Conservation (phyloP, 2,113 vertebrate species). For the Cervus canadensis region DNA sequence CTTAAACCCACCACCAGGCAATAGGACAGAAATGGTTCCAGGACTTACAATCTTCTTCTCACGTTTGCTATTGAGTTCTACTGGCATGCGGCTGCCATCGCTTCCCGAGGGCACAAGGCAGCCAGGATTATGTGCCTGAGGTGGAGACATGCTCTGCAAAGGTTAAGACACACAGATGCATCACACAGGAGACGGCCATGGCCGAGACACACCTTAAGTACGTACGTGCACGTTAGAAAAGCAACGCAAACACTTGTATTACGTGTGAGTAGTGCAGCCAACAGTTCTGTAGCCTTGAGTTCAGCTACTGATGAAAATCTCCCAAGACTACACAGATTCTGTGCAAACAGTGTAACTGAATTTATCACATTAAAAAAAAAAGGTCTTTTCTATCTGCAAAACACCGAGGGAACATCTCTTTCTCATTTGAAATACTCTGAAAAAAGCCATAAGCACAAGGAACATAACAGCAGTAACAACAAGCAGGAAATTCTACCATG, state of each 20-base stretch:
- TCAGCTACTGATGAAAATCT: neutral
- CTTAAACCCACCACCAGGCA: conserved; percentile 79
- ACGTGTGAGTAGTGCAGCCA: neutral
- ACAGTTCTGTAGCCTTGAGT: neutral
- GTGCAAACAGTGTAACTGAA: neutral
- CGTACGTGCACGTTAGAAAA: conserved; percentile 50
- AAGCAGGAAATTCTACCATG: neutral
- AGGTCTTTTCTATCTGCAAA: neutral
- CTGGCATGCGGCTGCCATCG: conserved; percentile 78
- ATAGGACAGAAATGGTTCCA: conserved; percentile 59
- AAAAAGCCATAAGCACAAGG: neutral
- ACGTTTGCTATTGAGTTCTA: conserved; percentile 81
- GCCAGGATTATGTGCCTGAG: conserved; percentile 88
- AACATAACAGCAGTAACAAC: neutral
- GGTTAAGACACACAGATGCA: conserved; percentile 87
- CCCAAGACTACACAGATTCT: neutral
- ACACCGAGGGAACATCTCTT: neutral
- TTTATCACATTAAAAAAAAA: neutral
- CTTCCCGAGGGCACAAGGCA: conserved; percentile 84
- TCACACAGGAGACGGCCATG: conserved; percentile 70
- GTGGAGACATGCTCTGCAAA: conserved; percentile 94
- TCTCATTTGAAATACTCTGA: neutral
- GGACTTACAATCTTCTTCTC: conserved; percentile 87
- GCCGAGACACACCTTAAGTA: conserved; percentile 4
- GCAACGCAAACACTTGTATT: neutral